Conservation (phyloP, 2,113 vertebrate species). For the Toxotes jaculatrix region DNA sequence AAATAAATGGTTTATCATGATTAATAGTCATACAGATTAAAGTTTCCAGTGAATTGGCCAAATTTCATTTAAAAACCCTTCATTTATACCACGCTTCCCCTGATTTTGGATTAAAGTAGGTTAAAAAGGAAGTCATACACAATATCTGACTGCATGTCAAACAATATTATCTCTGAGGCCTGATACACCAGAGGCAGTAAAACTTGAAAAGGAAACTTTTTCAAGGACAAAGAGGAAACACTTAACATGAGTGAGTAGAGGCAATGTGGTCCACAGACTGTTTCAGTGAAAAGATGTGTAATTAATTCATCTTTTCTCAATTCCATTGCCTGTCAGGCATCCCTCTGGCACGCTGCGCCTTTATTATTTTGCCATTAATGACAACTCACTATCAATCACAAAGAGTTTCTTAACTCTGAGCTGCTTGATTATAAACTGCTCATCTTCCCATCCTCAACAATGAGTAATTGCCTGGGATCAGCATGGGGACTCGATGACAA, state of each 20-base stretch:
- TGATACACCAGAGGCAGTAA: conserved; percentile 8
- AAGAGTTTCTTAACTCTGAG: conserved; percentile 60
- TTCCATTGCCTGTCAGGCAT: conserved; percentile 59
- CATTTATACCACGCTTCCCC: background rate
- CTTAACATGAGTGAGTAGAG: conserved; percentile 46
- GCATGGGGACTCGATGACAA: conserved; percentile 54
- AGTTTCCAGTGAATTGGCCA: background rate
- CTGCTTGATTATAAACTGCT: conserved; percentile 66
- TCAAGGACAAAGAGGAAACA: conserved; percentile 62
- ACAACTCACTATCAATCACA: conserved; percentile 79
- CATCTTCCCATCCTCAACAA: conserved; percentile 60
- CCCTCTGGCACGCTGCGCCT: conserved; percentile 60
- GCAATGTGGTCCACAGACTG: conserved; percentile 25
- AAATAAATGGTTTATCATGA: background rate
- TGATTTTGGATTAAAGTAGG: background rate
- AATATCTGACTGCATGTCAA: background rate
- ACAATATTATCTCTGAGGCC: background rate
- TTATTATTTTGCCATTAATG: conserved; percentile 82
- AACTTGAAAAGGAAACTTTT: conserved; percentile 53
- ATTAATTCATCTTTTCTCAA: conserved; percentile 73
- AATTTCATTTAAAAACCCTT: background rate
- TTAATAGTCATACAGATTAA: background rate
- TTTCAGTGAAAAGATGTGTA: conserved; percentile 65
- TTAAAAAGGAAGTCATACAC: conserved; percentile 15
- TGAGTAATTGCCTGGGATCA: conserved; percentile 67